phyloP scores from a whole-genome alignment of 2,888 invertebrate species.

The Volucella inanis region DNA sequence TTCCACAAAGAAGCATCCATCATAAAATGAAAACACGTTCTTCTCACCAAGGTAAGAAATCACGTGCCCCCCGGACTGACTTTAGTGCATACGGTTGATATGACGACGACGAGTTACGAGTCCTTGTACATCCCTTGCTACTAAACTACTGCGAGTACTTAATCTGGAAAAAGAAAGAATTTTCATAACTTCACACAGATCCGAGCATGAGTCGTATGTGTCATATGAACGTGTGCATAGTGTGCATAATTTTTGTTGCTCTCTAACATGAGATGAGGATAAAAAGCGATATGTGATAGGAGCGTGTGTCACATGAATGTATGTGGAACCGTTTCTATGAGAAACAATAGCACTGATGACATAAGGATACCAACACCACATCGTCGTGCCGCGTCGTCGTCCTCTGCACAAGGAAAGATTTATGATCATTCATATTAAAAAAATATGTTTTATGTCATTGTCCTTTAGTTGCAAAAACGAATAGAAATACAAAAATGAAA shows the following conservation, averaged over 20 bases:
- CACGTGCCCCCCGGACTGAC: conserved; percentile 66
- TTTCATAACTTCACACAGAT: no score
- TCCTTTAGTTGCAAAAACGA: conserved; percentile 56
- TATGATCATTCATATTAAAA: conserved; percentile 74
- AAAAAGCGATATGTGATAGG: conserved; percentile 49
- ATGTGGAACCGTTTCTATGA: conserved; percentile 68
- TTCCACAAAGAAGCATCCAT: conserved; percentile 45
- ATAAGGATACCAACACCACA: conserved; percentile 38
- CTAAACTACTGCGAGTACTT: conserved; percentile 66
- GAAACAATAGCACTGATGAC: conserved; percentile 22
- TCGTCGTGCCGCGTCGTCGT: conserved; percentile 32
- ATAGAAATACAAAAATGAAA: conserved; percentile 20
- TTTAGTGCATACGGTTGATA: conserved; percentile 46
- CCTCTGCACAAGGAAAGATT: conserved; percentile 68
- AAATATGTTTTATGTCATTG: conserved; percentile 73
- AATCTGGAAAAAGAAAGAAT: conserved; percentile 48
- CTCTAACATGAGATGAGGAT: not conserved
- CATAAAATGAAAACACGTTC: conserved; percentile 46
- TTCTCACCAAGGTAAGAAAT: conserved; percentile 67
- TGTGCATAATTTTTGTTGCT: conserved; percentile 63
- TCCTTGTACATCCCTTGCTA: not conserved
- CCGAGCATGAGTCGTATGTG: not conserved
- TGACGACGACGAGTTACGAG: not conserved
- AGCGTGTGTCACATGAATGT: conserved; percentile 64
- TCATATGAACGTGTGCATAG: conserved; percentile 68